phyloP scores from a whole-genome alignment of 37 sponge, comb jelly and placozoan species.

The Aphrocallistes beatrix region DNA sequence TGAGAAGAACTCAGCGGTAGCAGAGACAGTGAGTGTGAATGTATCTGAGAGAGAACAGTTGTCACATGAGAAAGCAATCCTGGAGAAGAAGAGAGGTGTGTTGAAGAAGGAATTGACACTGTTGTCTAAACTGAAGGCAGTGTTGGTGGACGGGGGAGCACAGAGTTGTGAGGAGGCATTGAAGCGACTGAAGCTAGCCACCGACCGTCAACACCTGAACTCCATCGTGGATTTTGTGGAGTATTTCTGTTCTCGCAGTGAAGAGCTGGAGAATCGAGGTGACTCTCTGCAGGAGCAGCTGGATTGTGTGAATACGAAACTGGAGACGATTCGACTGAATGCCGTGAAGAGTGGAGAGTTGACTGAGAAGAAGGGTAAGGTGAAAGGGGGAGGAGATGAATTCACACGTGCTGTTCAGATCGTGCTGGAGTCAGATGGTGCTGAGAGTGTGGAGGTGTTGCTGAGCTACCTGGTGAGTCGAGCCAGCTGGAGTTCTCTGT shows the following conservation, averaged over 20 bases:
- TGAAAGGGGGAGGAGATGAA: not conserved
- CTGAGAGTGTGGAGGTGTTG: not conserved
- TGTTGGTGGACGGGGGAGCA: not conserved
- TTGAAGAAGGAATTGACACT: not conserved
- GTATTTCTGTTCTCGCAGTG: not conserved
- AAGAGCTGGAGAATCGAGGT: not conserved
- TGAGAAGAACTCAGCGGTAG: not conserved
- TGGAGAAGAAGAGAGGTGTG: not conserved
- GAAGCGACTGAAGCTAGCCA: not conserved
- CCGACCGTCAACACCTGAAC: not conserved
- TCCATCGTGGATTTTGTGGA: not conserved
- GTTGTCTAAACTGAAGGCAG: not conserved
- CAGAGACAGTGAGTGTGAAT: not conserved
- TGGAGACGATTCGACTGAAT: not conserved
- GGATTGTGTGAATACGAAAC: not conserved
- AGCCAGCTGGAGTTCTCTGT: constrained; percentile 14
- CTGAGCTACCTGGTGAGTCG: not conserved
- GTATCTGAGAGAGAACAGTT: not conserved
- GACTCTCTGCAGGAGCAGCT: not conserved
- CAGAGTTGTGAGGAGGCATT: not conserved
- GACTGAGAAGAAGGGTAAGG: not conserved
- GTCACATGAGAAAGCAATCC: not conserved
- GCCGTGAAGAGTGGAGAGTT: not conserved
- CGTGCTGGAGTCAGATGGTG: not conserved
- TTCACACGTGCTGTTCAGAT: not conserved